Conservation (phyloP, 2,888 invertebrate species). For the Glyphotaelius pellucidus region DNA sequence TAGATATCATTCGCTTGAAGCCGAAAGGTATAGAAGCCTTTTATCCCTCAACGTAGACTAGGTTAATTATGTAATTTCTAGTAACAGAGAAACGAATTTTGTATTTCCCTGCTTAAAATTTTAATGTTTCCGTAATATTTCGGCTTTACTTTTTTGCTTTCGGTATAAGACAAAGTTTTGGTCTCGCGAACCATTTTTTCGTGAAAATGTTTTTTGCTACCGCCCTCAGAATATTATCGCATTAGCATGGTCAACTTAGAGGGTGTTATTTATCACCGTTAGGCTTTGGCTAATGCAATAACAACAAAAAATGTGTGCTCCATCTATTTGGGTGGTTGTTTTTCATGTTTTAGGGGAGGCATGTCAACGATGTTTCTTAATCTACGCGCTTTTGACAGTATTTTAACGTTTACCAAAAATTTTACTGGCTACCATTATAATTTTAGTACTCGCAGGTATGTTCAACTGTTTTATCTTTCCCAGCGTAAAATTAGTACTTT, state of each 20-base stretch:
- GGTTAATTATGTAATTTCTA: background rate
- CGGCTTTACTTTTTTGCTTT: constrained; percentile 15
- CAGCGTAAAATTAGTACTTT: background rate
- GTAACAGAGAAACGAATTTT: constrained; percentile 13
- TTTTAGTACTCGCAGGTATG: background rate
- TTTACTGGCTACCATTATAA: background rate
- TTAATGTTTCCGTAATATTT: constrained; percentile 11
- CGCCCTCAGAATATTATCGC: constrained; percentile 18
- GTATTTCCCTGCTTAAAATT: background rate
- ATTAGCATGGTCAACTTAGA: constrained; percentile 25
- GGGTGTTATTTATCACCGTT: constrained; percentile 35
- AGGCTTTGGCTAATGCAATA: constrained; percentile 26
- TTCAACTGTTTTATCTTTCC: background rate
- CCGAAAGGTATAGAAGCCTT: background rate
- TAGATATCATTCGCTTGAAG: background rate
- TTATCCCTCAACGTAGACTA: background rate
- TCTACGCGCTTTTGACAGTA: background rate
- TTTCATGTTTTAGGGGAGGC: background rate
- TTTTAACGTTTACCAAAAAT: background rate
- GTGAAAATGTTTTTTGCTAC: constrained; percentile 1
- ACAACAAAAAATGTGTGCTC: constrained; percentile 8
- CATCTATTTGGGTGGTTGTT: background rate
- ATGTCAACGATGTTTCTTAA: constrained; percentile 2
- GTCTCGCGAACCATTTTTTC: constrained; percentile 11
- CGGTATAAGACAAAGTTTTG: constrained; percentile 19